Conservation (phyloP, 2,888 invertebrate species). For the Yponomeuta evonymella region DNA sequence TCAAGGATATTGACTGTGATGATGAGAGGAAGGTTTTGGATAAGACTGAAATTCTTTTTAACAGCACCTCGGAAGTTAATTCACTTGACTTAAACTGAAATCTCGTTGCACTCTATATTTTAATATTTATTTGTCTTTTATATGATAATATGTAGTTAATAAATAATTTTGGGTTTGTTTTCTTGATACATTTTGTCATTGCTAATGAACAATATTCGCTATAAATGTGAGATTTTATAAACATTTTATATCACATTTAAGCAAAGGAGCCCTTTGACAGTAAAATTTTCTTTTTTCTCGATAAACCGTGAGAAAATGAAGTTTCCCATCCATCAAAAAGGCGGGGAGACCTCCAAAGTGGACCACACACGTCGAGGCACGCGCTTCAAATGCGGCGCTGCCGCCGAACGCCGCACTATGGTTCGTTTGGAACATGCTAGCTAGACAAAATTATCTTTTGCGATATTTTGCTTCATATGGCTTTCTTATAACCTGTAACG, state of each 20-base stretch:
- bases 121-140: not conserved
- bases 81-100: not conserved
- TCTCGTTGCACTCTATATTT: not conserved
- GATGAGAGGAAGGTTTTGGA: not conserved
- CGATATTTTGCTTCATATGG: too few species aligned
- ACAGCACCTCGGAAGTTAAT: not conserved
- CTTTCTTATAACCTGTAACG: too few species aligned
- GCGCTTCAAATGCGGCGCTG: conserved; percentile 79
- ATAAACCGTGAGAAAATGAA: conserved; percentile 62
- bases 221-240: too few species aligned
- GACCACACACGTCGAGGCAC: conserved; percentile 87
- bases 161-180: too few species aligned
- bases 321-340: conserved; percentile 65
- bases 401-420: not conserved
- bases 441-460: too few species aligned
- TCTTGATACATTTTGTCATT: too few species aligned
- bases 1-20: conserved; percentile 32
- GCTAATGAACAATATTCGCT: too few species aligned
- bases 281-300: conserved; percentile 15
- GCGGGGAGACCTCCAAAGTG: conserved; percentile 69
- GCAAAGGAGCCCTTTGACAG: too few species aligned
- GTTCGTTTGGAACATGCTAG: too few species aligned
- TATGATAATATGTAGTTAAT: too few species aligned
- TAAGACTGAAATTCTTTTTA: not conserved
- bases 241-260: too few species aligned